phyloP scores from a whole-genome alignment of 1,140 invertebrate genomes.

The Drosophila suzukii region DNA sequence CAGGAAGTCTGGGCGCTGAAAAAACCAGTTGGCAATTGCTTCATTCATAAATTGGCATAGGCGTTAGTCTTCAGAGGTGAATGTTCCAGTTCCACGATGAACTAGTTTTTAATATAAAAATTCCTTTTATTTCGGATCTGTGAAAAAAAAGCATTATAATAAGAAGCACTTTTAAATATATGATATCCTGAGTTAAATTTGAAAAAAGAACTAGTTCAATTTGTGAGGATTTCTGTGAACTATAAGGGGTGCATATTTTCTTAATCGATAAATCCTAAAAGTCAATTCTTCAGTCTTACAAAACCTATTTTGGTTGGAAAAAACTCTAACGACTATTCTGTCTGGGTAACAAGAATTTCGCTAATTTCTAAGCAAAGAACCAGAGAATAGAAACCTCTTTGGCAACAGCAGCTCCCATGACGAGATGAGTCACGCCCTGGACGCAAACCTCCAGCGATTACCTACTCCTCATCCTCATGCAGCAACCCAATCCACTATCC shows the following conservation, averaged over 20 bases:
- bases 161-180: too few species aligned
- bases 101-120: constrained; percentile 9
- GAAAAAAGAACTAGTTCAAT: too few species aligned
- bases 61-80: constrained; percentile 17
- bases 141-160: too few species aligned
- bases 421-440: constrained; percentile 56
- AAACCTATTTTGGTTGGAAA: too few species aligned
- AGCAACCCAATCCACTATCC: constrained; percentile 1
- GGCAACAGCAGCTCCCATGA: constrained; percentile 1
- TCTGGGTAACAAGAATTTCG: neutral
- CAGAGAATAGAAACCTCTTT: neutral
- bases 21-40: constrained; percentile 60
- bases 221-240: too few species aligned
- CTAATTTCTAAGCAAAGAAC: constrained; percentile 3
- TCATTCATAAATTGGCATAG: constrained; percentile 71
- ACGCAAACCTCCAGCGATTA: constrained; percentile 5
- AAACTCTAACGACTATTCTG: too few species aligned
- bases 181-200: too few species aligned
- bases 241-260: too few species aligned
- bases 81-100: neutral
- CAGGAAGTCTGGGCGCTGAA: constrained; percentile 34
- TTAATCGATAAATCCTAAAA: too few species aligned
- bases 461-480: constrained; percentile 17
- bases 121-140: too few species aligned
- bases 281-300: too few species aligned